Evolutionary conservation across 1,140 invertebrate genomes (phyloP), one percentile per base, ranked within the genome.

Genomic region (Bombyx mandarina): DNA sequence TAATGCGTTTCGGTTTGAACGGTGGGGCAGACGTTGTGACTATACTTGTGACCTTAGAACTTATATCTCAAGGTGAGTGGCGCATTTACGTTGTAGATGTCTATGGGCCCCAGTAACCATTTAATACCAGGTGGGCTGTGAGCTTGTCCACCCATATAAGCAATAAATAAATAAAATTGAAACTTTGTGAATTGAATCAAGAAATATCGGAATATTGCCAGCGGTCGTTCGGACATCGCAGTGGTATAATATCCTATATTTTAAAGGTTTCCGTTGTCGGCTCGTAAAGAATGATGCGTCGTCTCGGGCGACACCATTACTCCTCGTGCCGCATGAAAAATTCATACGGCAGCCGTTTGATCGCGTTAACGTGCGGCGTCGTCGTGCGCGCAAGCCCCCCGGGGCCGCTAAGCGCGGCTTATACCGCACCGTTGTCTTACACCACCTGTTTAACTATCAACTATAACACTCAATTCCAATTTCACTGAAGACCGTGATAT

Each of bases 211-310:
- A 3, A 5, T 35, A 35, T 2, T 5, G 26, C 4, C 4, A 35
- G 22, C 26, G 26, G 42, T 51, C 18, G 22, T 51, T 9, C 47
- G 45, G 45, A 52, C 54, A 12, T 12, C 42, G 58, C 54, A 56
- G 52, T 63, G 1, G 65, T 65, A 72, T 18, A 66, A 76, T 68
- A 73, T 58, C 65, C 60, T 82, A 77, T 82, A 77, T 81, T 71
- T 78, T 80, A 79, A 78, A 76, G 66, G 66, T 76, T 72, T 71
- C 67, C 62, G 73, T 75, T 79, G 74, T 82, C 75, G 67, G 66
- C 68, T 84, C 81, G 81, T 86, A 84, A 86, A 86, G 80, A 86
- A 83, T 84, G 81, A 86, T 81, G 75, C 77, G 67, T 52, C 65
- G 79, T 83, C 75, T 79, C 70, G 60, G 60, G 76, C 76, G 75